Conservation (phyloP, 2,888 invertebrate genomes). For the Balanococcus diminutus region DNA sequence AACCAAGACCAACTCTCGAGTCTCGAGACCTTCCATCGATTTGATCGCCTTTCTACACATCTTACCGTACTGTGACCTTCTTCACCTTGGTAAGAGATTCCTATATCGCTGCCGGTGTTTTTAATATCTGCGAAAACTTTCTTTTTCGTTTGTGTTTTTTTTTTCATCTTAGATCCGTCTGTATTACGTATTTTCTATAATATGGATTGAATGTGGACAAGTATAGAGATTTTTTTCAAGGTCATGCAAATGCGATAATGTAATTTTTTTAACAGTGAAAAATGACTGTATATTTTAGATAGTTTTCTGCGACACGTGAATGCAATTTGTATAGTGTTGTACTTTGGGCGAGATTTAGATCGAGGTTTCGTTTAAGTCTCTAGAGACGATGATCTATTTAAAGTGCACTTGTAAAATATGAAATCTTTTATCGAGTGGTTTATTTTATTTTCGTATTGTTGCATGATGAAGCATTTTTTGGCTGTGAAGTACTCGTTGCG, state of each 20-base stretch:
- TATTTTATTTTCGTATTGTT: not conserved
- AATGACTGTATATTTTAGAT: not conserved
- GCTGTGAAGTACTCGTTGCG: not conserved
- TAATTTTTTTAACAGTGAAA: no score
- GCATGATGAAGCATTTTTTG: not conserved
- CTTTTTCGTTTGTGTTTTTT: not conserved
- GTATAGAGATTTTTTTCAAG: not conserved
- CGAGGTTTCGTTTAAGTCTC: not conserved
- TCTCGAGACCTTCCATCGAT: not conserved
- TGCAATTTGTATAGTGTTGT: not conserved
- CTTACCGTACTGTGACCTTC: not conserved
- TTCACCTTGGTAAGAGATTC: slow-evolving; percentile 11
- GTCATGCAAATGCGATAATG: not conserved
- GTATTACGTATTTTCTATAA: not conserved
- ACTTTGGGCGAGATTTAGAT: not conserved
- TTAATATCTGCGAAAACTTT: slow-evolving; percentile 27
- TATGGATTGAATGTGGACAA: not conserved
- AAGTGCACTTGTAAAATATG: not conserved
- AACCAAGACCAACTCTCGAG: not conserved
- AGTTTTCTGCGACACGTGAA: not conserved
- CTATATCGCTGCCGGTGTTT: not conserved
- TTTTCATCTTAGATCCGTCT: not conserved
- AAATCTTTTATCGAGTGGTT: not conserved
- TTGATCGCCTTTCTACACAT: slow-evolving; percentile 29
- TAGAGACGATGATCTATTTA: not conserved